Conservation (phyloP, 2,797 vertebrate species). For the Pteropus rufus region DNA sequence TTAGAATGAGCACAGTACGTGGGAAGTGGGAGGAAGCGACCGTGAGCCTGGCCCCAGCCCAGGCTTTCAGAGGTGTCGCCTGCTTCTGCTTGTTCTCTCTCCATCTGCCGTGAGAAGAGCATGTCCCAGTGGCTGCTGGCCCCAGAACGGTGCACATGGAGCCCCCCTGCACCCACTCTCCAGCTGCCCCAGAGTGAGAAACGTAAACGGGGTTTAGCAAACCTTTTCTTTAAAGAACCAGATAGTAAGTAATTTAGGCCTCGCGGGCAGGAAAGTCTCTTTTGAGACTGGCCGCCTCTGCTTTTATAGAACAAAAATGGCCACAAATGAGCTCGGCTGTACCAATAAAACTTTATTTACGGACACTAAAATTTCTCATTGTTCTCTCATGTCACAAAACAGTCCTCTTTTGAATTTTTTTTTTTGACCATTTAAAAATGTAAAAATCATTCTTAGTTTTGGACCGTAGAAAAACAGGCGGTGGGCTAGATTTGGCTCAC, state of each 20-base stretch:
- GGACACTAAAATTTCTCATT: not conserved
- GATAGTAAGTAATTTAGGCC: not conserved
- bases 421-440: not conserved
- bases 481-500: not conserved
- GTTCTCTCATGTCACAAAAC: not conserved
- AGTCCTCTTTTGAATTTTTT: not conserved
- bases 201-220: not conserved
- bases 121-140: not conserved
- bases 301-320: fast-evolving
- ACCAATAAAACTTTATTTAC: no score
- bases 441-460: not conserved
- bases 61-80: not conserved
- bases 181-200: not conserved
- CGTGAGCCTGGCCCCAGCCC: not conserved
- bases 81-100: not conserved
- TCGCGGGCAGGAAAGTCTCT: not conserved
- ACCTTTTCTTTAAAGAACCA: not conserved
- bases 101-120: not conserved
- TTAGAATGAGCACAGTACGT: not conserved
- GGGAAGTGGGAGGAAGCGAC: not conserved
- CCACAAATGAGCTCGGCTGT: fast-evolving
- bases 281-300: no score
- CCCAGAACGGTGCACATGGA: not conserved
- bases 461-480: not conserved
- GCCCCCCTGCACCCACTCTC: not conserved